These are phyloP conservation scores for Pangasius sanitwongsei DNA, from an alignment of 2,797 vertebrate species.

Conservation along the genomic window DNA sequence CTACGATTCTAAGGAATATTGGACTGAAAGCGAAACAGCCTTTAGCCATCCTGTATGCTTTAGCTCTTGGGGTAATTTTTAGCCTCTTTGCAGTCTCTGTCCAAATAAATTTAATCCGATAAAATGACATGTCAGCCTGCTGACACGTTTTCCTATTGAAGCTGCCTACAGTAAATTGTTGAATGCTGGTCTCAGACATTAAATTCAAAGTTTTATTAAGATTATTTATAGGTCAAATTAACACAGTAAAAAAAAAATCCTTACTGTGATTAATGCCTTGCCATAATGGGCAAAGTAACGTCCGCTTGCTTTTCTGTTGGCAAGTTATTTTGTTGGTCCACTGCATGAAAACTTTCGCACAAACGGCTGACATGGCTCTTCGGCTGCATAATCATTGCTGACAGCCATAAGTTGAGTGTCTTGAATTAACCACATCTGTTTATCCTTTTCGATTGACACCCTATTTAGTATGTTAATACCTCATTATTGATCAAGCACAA, in stretches of 20 bases:
- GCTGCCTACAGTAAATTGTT: slow-evolving; percentile 29
- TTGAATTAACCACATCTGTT: slow-evolving; percentile 48
- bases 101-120: slow-evolving; percentile 38
- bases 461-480: slow-evolving; percentile 58
- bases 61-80: background rate
- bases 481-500: slow-evolving; percentile 51
- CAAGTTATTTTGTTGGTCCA: slow-evolving; percentile 39
- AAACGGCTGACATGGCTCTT: slow-evolving; percentile 47
- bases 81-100: slow-evolving; percentile 20
- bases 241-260: slow-evolving; percentile 24
- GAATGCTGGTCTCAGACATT: slow-evolving; percentile 45
- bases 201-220: slow-evolving; percentile 48
- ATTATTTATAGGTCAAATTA: slow-evolving; percentile 49
- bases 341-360: slow-evolving; percentile 41
- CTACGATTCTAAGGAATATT: background rate
- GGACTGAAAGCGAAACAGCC: background rate
- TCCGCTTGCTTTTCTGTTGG: slow-evolving; percentile 7
- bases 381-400: slow-evolving; percentile 48
- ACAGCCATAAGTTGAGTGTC: slow-evolving; percentile 49
- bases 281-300: slow-evolving; percentile 33
- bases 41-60: background rate
- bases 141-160: slow-evolving; percentile 36
- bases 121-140: slow-evolving; percentile 5
- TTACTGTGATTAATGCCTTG: slow-evolving; percentile 36
- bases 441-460: slow-evolving; percentile 49